Evolutionary conservation across 2,888 invertebrate species (phyloP), one percentile per base, ranked within the genome.

Genomic region (Belgica antarctica): DNA sequence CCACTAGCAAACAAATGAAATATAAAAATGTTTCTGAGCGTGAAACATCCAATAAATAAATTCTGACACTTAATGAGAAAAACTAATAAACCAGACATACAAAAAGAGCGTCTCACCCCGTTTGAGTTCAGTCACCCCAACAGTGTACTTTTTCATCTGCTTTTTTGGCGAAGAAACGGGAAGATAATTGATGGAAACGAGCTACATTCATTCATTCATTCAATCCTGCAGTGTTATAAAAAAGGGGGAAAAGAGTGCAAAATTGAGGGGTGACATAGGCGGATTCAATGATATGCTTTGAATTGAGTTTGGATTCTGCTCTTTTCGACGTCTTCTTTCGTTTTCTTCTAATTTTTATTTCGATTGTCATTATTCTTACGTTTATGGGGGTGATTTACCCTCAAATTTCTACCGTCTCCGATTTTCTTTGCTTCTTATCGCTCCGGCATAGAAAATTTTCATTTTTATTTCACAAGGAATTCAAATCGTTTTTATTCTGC

Each of bases 301-400:
- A 46, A 47, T n/a, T n/a, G n/a, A 46, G 10, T 17, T 24, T 10
- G 15, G 15, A 41, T 41, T 10, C 10, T 31, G 31, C 41, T 41
- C 41, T 41, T 24, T 62, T 12, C 4, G 36, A 62, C 22, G 24
- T 63, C 34, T 22, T 31, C 19, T 62, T n/a, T n/a, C n/a, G n/a
- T 62, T 62, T 62, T 62, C 62, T 62, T 47, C 25, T 66, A 66
- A 66, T 66, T n/a, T n/a, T n/a, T n/a, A n/a, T n/a, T 66, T 66
- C 28, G 22, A 62, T 36, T 17, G 57, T 57, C 57, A 17, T 27
- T 62, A 8, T 31, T 62, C 41, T 41, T 41, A 3, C 41, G n/a
- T 12, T 12, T 4, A 12, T 41, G 7, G n/a, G 41, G 41, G 41
- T 41, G 41, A 41, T 7, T 41, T 12, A 31, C 34, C 34, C 34